phyloP scores from a whole-genome alignment of 2,888 invertebrate species.

The Oligia strigilis region DNA sequence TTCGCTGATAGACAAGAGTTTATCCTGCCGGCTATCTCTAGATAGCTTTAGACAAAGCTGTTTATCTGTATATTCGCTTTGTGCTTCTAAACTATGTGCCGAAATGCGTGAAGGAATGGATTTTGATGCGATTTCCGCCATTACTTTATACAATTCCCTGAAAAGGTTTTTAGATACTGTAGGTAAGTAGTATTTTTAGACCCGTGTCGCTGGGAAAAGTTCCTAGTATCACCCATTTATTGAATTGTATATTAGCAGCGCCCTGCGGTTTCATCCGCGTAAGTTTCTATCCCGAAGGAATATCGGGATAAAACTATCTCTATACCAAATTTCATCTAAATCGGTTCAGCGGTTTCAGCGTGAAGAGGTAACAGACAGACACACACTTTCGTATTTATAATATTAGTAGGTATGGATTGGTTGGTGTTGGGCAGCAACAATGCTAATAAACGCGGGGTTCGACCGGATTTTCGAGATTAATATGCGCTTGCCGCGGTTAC shows the following conservation, averaged over 20 bases:
- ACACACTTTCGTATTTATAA: no score
- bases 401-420: background rate
- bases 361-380: no score
- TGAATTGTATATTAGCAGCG: background rate
- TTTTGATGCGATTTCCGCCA: background rate
- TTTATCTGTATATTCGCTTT: constrained; percentile 5
- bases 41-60: background rate
- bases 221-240: background rate
- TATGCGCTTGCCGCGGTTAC: background rate
- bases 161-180: background rate
- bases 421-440: background rate
- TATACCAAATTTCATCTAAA: no score
- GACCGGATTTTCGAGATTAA: constrained; percentile 1
- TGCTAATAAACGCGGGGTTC: background rate
- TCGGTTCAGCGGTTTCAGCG: no score
- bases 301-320: no score
- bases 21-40: background rate
- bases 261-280: no score
- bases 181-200: background rate
- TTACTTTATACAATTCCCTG: background rate
- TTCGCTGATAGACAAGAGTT: background rate
- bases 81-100: background rate
- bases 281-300: no score
- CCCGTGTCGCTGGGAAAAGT: background rate
- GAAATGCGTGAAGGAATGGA: background rate